Conservation (phyloP, 64 coral and sea anemone species). For the Anthopleura sola region DNA sequence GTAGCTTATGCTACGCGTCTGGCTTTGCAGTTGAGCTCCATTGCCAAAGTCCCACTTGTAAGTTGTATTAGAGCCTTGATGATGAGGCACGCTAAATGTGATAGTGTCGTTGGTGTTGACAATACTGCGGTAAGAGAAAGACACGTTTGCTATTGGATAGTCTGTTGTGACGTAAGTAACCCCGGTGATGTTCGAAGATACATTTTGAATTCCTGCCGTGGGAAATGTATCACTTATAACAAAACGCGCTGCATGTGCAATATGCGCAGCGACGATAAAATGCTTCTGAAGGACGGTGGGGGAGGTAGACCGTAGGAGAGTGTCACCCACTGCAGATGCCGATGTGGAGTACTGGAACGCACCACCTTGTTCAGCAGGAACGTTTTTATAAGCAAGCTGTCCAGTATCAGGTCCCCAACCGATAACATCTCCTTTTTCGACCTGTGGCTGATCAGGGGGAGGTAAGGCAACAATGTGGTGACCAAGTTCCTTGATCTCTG, state of each 20-base stretch:
- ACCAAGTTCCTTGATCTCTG: conserved; percentile 46
- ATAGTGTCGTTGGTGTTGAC: conserved; percentile 52
- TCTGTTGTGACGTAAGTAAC: conserved; percentile 29
- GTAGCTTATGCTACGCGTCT: conserved; percentile 1
- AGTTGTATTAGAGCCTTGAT: conserved; percentile 61
- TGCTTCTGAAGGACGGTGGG: conserved; percentile 37
- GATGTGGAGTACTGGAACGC: conserved; percentile 48
- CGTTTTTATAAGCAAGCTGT: conserved; percentile 42
- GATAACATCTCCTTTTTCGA: conserved; percentile 64
- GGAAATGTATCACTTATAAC: conserved; percentile 55
- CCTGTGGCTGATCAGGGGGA: conserved; percentile 27
- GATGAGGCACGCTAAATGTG: conserved; percentile 45
- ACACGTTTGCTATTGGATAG: conserved; percentile 58
- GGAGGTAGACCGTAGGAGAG: conserved; percentile 30
- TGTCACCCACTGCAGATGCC: conserved; percentile 26
- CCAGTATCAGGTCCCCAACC: conserved; percentile 57
- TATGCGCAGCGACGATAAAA: conserved; percentile 74
- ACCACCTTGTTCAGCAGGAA: conserved; percentile 7
- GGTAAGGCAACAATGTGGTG: conserved; percentile 61
- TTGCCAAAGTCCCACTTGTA: conserved; percentile 88
- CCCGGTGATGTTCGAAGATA: conserved; percentile 71
- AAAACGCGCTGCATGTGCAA: conserved; percentile 59
- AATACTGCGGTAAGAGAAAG: conserved; percentile 43
- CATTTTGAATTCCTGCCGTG: conserved; percentile 44
- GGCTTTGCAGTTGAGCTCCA: conserved; percentile 24